Evolutionary conservation across 1,140 invertebrate species (phyloP).

Genomic region (Calliopsis andreniformis): DNA sequence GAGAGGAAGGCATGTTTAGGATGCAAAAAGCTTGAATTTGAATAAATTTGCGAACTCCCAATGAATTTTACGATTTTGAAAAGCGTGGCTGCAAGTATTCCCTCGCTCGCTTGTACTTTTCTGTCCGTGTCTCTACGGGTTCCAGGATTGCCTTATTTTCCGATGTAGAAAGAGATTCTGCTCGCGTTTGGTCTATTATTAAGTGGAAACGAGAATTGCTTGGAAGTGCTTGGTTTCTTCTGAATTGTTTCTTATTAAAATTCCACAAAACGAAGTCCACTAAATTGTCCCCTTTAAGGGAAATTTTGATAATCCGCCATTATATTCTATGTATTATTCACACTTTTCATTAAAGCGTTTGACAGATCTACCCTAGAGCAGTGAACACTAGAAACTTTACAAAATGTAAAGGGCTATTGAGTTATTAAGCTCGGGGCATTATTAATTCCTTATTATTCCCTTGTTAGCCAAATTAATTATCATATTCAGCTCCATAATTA

Average conservation of each 20-base stretch:
- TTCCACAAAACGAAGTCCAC: not conserved
- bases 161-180: conserved; percentile 50
- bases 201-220: conserved; percentile 19
- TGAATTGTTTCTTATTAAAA: not conserved
- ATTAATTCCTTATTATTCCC: not conserved
- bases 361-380: not conserved
- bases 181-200: conserved; percentile 69
- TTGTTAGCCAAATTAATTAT: conserved; percentile 21
- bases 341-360: not conserved
- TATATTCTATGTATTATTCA: too few species aligned
- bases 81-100: conserved; percentile 57
- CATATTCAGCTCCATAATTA: conserved; percentile 11
- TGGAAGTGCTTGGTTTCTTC: not conserved
- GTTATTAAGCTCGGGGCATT: not conserved
- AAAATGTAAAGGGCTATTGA: not conserved
- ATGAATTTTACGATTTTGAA: conserved; percentile 74
- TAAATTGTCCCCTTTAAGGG: not conserved
- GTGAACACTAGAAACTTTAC: too few species aligned
- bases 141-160: too few species aligned
- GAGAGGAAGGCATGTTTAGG: not conserved
- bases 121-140: not conserved
- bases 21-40: conserved; percentile 25
- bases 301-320: not conserved
- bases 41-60: conserved; percentile 69
- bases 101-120: not conserved